These are phyloP conservation scores for Glyphotaelius pellucidus DNA, from an alignment of 2,888 invertebrate species.

Conservation along the genomic window DNA sequence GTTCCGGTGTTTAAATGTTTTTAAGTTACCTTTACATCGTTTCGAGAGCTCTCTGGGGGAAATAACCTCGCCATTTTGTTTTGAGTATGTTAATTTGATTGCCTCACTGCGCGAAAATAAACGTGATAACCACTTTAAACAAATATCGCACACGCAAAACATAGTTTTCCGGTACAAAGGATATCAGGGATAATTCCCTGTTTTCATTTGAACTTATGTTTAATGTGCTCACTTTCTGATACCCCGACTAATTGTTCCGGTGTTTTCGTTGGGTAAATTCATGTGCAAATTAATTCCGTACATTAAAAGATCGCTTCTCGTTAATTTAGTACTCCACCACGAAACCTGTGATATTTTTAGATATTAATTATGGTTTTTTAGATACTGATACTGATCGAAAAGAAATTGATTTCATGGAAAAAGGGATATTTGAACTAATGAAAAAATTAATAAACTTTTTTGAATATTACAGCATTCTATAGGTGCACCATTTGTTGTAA, in stretches of 20 bases:
- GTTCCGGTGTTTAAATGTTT: constrained; percentile 41
- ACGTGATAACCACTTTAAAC: constrained; percentile 22
- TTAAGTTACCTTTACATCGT: constrained; percentile 33
- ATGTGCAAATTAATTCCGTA: not conserved
- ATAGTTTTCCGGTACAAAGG: constrained; percentile 12
- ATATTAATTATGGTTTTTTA: too few species aligned
- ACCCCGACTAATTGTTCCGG: not conserved
- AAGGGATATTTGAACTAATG: not conserved
- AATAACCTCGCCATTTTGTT: constrained; percentile 43
- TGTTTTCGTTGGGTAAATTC: not conserved
- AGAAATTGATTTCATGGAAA: too few species aligned
- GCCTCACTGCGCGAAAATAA: constrained; percentile 26
- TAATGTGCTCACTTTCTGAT: not conserved
- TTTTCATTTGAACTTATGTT: not conserved
- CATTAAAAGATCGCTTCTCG: not conserved
- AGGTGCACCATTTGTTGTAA: not conserved
- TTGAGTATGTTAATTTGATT: constrained; percentile 47
- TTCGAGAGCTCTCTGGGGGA: constrained; percentile 3
- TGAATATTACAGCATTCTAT: not conserved
- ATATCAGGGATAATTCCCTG: not conserved
- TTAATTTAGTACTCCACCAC: too few species aligned
- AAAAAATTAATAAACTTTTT: not conserved
- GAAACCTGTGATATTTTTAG: not conserved
- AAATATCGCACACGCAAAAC: not conserved
- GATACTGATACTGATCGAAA: too few species aligned